Conservation (phyloP, 2,113 vertebrate genomes). For the Corythoichthys haematopterus region DNA sequence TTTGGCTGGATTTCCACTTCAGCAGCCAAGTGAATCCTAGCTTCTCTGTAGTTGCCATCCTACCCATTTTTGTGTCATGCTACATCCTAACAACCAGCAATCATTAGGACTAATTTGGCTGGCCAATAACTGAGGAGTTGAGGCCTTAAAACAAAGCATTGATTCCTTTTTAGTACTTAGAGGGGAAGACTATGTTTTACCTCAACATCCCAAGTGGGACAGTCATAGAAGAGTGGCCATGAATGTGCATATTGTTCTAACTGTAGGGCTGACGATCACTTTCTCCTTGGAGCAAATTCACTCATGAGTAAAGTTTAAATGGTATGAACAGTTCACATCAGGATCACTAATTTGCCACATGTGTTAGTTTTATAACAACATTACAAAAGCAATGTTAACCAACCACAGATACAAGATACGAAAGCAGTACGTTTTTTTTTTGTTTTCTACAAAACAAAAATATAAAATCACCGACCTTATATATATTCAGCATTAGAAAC, state of each 20-base stretch:
- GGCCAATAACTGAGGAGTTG: constrained; percentile 26
- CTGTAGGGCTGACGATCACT: background rate
- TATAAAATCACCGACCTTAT: too few relatives aligned
- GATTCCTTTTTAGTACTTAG: constrained; percentile 14
- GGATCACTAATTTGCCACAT: background rate
- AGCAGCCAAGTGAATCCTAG: constrained; percentile 30
- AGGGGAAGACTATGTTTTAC: background rate
- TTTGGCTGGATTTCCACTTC: constrained; percentile 19
- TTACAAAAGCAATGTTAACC: too few relatives aligned
- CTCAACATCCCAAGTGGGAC: background rate
- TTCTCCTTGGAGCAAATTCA: background rate
- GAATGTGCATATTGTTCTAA: background rate
- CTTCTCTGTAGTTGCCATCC: constrained; percentile 28
- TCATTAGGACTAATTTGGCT: constrained; percentile 43
- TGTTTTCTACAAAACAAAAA: too few relatives aligned
- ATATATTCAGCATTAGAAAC: too few relatives aligned
- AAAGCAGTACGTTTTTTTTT: too few relatives aligned
- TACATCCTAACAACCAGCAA: constrained; percentile 31
- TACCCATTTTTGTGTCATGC: constrained; percentile 28
- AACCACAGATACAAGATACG: too few relatives aligned
- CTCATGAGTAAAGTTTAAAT: background rate
- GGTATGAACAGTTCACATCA: background rate
- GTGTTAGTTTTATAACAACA: too few relatives aligned
- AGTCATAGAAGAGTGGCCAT: background rate
- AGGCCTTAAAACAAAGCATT: constrained; percentile 27